Evolutionary conservation across 2,113 vertebrate genomes (phyloP), one percentile per base, ranked within the genome.

Genomic region (Merops nubicus): DNA sequence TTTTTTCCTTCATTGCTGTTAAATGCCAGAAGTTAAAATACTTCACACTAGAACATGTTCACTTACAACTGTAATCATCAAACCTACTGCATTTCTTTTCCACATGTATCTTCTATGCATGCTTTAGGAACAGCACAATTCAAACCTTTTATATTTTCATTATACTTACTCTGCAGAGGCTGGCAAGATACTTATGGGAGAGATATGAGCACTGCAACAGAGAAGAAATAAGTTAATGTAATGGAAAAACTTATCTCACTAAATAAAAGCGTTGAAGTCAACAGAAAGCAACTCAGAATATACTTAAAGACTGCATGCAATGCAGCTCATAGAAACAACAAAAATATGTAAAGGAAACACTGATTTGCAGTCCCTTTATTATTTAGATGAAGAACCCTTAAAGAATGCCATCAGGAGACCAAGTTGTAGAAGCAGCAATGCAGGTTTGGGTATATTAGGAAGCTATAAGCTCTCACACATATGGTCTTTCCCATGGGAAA

Each of bases 141-240:
- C 31, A 77, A 64, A 70, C 5, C 14, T 56, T 60, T 74, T 18
- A 6, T 31, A 34, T 29, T 78, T 77, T 60, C 18, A 40, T 86
- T 62, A 40, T 94, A 99, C 99, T 99, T 98, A 99, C 99, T 99
- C 98, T 91, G 98, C 98, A 98, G 99, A 99, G 97, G 98, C 98
- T 91, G 99, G 99, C 98, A 99, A 98, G 96, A 99, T 99, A 98
- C 98, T 98, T 98, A 99, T 98, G 42, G 99, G 97, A 97, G 99
- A 98, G 96, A 99, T 98, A 97, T 98, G 98, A 96, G 99, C 98
- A 98, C 99, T 99, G 98, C 83, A 98, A 98, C 84, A 91, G 93
- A 98, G 62, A 79, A 96, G 84, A 91, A 94, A 40, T 5, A 63
- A 51, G 79, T 94, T 74, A 85, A 91, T 15, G 59, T 14, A 88